phyloP scores from a whole-genome alignment of 2,888 invertebrate genomes.

The Aromia moschata region DNA sequence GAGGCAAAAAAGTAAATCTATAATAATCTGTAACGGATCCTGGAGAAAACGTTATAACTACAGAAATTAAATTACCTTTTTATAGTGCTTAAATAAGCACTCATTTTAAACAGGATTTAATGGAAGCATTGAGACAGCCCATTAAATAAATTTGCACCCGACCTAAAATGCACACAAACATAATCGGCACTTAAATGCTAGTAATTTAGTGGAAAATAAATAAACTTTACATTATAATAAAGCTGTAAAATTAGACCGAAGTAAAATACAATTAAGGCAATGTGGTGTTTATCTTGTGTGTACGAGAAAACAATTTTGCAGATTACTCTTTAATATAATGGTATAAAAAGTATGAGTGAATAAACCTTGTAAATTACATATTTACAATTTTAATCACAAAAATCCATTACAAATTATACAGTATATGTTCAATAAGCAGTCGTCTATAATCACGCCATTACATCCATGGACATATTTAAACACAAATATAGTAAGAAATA shows the following conservation, averaged over 20 bases:
- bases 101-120: constrained; percentile 9
- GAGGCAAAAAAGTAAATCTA: too few relatives aligned
- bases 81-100: background rate
- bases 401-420: constrained; percentile 49
- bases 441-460: constrained; percentile 54
- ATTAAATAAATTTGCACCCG: constrained; percentile 25
- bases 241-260: constrained; percentile 44
- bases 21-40: too few relatives aligned
- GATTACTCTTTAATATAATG: constrained; percentile 41
- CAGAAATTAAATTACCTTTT: background rate
- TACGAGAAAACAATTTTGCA: constrained; percentile 44
- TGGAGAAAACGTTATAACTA: too few relatives aligned
- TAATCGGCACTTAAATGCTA: constrained; percentile 25
- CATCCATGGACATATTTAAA: constrained; percentile 38
- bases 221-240: constrained; percentile 39
- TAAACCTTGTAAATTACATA: constrained; percentile 44
- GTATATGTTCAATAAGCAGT: constrained; percentile 47
- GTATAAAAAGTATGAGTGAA: constrained; percentile 36
- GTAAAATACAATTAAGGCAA: constrained; percentile 26
- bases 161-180: constrained; percentile 17
- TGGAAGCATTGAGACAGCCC: constrained; percentile 1
- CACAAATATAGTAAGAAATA: too few relatives aligned
- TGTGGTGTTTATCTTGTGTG: constrained; percentile 34
- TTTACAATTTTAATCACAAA: constrained; percentile 51
- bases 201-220: constrained; percentile 35